A percentile compares a stretch with the other conserved stretches of the same genome.
These are phyloP conservation scores for Heliconius congener DNA, from an alignment of 1,140 invertebrate genomes.

Conservation along the genomic window DNA sequence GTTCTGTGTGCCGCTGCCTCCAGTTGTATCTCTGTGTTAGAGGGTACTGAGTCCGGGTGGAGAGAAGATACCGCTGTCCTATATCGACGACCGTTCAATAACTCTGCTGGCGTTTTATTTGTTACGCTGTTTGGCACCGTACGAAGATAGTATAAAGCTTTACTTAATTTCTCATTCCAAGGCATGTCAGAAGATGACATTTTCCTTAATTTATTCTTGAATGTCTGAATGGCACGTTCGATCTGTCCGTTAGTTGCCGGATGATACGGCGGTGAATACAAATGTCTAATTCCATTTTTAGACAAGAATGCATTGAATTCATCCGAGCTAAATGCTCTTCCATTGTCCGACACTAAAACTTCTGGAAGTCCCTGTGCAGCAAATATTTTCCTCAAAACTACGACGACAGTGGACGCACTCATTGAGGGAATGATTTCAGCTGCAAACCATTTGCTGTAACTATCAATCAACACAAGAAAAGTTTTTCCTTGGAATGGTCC, in stretches of 20 bases:
- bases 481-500: slow-evolving; percentile 37
- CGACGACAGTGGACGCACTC: neutral
- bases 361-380: slow-evolving; percentile 56
- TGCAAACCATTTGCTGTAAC: slow-evolving; percentile 36
- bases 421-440: slow-evolving; percentile 21
- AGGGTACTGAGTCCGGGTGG: slow-evolving; percentile 6
- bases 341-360: slow-evolving; percentile 64
- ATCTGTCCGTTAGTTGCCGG: slow-evolving; percentile 10
- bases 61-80: slow-evolving; percentile 29
- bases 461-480: slow-evolving; percentile 36
- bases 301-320: slow-evolving; percentile 46
- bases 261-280: slow-evolving; percentile 17
- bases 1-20: too few relatives aligned
- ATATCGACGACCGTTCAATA: slow-evolving; percentile 34
- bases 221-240: slow-evolving; percentile 21
- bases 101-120: slow-evolving; percentile 28
- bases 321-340: slow-evolving; percentile 50
- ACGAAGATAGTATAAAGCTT: too few relatives aligned
- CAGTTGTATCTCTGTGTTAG: too few relatives aligned
- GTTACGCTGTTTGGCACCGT: neutral
- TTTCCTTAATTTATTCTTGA: too few relatives aligned
- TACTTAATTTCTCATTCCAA: too few relatives aligned
- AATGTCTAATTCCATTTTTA: slow-evolving; percentile 10
- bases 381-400: slow-evolving; percentile 42
- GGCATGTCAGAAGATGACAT: too few relatives aligned